Conservation (phyloP, 2,888 invertebrate species). For the Abrostola tripartita region DNA sequence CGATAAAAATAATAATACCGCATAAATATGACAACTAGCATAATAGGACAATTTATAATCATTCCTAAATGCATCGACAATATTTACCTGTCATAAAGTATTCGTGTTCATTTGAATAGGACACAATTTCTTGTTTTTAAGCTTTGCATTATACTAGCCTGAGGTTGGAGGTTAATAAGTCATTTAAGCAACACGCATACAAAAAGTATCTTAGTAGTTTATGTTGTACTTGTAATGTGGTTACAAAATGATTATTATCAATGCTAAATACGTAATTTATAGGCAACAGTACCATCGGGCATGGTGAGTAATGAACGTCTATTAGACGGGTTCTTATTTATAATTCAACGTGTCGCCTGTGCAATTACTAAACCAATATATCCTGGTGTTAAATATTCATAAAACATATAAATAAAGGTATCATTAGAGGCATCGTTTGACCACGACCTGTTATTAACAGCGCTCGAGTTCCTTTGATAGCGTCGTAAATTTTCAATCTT, state of each 20-base stretch:
- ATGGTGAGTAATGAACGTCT: constrained; percentile 53
- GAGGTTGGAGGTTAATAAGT: constrained; percentile 38
- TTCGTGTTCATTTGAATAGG: constrained; percentile 26
- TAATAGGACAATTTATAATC: constrained; percentile 17
- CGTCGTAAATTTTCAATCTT: constrained; percentile 56
- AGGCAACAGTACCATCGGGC: constrained; percentile 53
- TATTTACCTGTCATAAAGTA: constrained; percentile 20
- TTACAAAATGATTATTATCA: constrained; percentile 32
- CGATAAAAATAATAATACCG: not conserved
- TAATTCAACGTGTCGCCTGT: constrained; percentile 61
- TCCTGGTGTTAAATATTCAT: constrained; percentile 58
- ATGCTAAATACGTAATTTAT: constrained; percentile 58
- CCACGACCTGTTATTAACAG: constrained; percentile 44
- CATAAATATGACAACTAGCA: constrained; percentile 7
- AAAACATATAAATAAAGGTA: constrained; percentile 42
- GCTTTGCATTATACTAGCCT: constrained; percentile 10
- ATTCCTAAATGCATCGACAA: constrained; percentile 27
- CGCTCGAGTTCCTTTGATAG: constrained; percentile 55
- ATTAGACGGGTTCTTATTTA: constrained; percentile 61
- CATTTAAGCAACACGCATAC: constrained; percentile 28
- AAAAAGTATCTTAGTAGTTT: constrained; percentile 10
- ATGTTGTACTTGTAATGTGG: constrained; percentile 26
- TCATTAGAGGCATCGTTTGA: constrained; percentile 45
- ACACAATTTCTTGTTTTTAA: constrained; percentile 24
- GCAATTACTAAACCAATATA: constrained; percentile 57